phyloP scores from a whole-genome alignment of 2,888 invertebrate genomes.

The Epirrhoe tristata region DNA sequence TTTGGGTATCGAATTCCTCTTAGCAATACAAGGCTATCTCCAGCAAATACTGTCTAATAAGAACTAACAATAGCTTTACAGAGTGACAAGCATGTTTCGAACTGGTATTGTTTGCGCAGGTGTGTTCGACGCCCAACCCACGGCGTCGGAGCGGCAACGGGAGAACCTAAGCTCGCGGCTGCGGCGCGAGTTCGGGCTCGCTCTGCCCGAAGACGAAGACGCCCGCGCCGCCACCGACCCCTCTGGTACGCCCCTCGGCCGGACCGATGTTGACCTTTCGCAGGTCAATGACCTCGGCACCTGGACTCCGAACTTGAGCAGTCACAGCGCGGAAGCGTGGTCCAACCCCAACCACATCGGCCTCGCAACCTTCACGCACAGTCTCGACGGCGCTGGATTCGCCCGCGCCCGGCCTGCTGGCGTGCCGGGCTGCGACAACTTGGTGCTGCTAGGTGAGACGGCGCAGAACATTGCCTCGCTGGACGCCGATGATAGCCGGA shows the following conservation, averaged over 20 bases:
- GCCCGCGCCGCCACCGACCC: constrained; percentile 76
- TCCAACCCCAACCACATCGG: constrained; percentile 2
- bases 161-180: constrained; percentile 95
- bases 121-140: constrained; percentile 94
- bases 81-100: not conserved
- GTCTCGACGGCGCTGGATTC: constrained; percentile 26
- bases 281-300: constrained; percentile 22
- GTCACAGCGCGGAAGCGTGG: constrained; percentile 28
- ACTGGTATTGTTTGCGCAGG: constrained; percentile 66
- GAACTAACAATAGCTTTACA: not conserved
- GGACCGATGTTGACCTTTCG: constrained; percentile 7
- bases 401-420: constrained; percentile 7
- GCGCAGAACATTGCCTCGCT: constrained; percentile 37
- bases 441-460: constrained; percentile 34
- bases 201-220: constrained; percentile 89
- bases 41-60: not conserved
- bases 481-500: constrained; percentile 6
- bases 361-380: constrained; percentile 14
- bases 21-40: too few species aligned
- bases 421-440: constrained; percentile 20
- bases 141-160: constrained; percentile 93
- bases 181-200: constrained; percentile 92
- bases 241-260: constrained; percentile 48
- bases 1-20: too few species aligned
- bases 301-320: constrained; percentile 12